Percentiles rank a stretch among this genome's conserved stretches.
phyloP scores from a whole-genome alignment of 1,140 invertebrate species.

The Dreissena rostriformis region DNA sequence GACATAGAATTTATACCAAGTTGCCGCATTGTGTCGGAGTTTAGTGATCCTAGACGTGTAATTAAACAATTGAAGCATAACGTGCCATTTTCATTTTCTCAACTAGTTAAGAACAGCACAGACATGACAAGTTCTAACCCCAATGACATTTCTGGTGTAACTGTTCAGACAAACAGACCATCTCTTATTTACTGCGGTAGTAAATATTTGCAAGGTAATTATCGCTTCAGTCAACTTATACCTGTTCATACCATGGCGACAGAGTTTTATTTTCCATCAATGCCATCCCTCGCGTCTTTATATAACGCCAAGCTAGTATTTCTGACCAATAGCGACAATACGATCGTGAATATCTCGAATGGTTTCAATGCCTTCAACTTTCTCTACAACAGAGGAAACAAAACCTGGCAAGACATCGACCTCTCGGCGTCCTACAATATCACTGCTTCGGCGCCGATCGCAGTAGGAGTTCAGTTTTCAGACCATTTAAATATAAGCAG shows the following conservation, averaged over 20 bases:
- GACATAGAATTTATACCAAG: too few species aligned
- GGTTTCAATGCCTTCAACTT: slow-evolving; percentile 28
- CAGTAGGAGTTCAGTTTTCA: neutral
- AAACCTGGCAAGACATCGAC: slow-evolving; percentile 14
- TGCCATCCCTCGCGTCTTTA: neutral
- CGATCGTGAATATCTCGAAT: slow-evolving; percentile 21
- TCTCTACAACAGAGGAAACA: slow-evolving; percentile 27
- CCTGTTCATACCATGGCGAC: slow-evolving; percentile 7
- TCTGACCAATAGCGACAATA: slow-evolving; percentile 32
- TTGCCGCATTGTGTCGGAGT: too few species aligned
- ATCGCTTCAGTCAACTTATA: neutral
- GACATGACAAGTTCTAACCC: too few species aligned
- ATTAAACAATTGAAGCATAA: too few species aligned
- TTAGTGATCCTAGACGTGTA: too few species aligned
- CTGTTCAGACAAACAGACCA: slow-evolving; percentile 3
- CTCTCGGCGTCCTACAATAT: neutral
- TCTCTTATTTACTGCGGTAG: slow-evolving; percentile 23
- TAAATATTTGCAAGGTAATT: neutral
- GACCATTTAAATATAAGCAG: slow-evolving; percentile 11
- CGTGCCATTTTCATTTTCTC: too few species aligned
- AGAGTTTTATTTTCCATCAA: slow-evolving; percentile 9
- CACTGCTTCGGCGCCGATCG: neutral
- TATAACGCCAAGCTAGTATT: slow-evolving; percentile 19
- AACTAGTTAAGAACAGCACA: too few species aligned
- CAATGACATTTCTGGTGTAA: neutral